Conservation (phyloP, 1,140 invertebrate species). For the Papilio dardanus region DNA sequence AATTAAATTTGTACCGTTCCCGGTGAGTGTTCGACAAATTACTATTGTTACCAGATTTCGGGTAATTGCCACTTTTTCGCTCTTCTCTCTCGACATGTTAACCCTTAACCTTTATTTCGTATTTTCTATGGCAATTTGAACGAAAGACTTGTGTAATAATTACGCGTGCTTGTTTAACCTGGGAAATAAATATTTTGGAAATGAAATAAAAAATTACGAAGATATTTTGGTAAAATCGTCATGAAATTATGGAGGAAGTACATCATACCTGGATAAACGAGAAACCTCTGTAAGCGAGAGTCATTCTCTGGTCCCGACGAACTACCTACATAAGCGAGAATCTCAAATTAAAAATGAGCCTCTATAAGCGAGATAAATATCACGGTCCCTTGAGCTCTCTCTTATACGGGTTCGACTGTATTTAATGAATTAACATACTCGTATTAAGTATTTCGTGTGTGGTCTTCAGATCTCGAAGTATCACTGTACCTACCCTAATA, state of each 20-base stretch:
- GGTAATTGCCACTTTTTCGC: slow-evolving; percentile 45
- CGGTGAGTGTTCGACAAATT: slow-evolving; percentile 28
- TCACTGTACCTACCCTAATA: neutral
- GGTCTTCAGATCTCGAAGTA: neutral
- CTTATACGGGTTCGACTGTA: no score
- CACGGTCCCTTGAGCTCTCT: no score
- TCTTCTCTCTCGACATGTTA: slow-evolving; percentile 38
- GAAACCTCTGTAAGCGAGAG: no score
- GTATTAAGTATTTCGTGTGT: neutral
- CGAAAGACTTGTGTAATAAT: neutral
- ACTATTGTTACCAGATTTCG: slow-evolving; percentile 39
- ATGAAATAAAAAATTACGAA: neutral
- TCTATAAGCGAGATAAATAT: no score
- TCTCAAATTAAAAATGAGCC: no score
- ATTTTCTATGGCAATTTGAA: neutral
- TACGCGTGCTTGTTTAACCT: neutral
- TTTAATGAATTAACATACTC: no score
- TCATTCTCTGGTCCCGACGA: no score
- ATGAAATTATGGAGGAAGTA: no score
- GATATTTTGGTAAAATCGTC: neutral
- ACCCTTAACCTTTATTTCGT: slow-evolving; percentile 7
- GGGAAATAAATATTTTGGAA: neutral
- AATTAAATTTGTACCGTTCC: slow-evolving; percentile 53
- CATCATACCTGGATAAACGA: no score
- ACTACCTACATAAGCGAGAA: no score